Evolutionary conservation across 2,113 vertebrate genomes (phyloP).

Genomic region (Chinchilla lanigera): DNA sequence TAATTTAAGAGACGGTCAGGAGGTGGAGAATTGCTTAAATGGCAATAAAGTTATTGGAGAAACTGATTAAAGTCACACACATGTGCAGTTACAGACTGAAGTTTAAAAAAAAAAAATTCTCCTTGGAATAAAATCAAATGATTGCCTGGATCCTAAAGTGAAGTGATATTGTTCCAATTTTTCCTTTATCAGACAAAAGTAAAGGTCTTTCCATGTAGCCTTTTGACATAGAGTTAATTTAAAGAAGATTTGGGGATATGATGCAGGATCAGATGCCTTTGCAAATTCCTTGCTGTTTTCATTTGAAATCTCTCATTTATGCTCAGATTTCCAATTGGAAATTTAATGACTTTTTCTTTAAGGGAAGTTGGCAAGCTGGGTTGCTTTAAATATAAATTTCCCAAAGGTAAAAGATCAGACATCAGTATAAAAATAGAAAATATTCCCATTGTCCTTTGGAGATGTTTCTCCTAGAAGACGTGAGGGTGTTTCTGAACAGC

Average conservation of each 20-base stretch:
- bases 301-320: slow-evolving; percentile 91
- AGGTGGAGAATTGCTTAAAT: slow-evolving; percentile 56
- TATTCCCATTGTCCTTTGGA: slow-evolving; percentile 70
- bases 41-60: slow-evolving; percentile 47
- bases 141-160: slow-evolving; percentile 79
- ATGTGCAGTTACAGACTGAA: slow-evolving; percentile 71
- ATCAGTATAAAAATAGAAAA: slow-evolving; percentile 73
- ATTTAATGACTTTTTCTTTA: slow-evolving; percentile 75
- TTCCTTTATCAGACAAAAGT: slow-evolving; percentile 81
- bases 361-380: slow-evolving; percentile 72
- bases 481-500: slow-evolving; percentile 70
- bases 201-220: slow-evolving; percentile 83
- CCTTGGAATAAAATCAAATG: slow-evolving; percentile 80
- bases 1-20: slow-evolving; percentile 49
- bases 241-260: slow-evolving; percentile 94
- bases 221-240: slow-evolving; percentile 94
- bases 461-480: slow-evolving; percentile 68
- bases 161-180: slow-evolving; percentile 83
- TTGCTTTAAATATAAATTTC: slow-evolving; percentile 77
- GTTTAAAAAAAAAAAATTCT: slow-evolving; percentile 50
- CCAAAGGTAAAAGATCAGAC: slow-evolving; percentile 78
- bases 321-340: slow-evolving; percentile 91
- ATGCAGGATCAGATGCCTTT: slow-evolving; percentile 95
- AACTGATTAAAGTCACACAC: slow-evolving; percentile 66
- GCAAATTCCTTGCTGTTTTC: slow-evolving; percentile 92